These are phyloP conservation scores for Fabriciana adippe DNA, from an alignment of 2,888 invertebrate genomes.

Conservation along the genomic window DNA sequence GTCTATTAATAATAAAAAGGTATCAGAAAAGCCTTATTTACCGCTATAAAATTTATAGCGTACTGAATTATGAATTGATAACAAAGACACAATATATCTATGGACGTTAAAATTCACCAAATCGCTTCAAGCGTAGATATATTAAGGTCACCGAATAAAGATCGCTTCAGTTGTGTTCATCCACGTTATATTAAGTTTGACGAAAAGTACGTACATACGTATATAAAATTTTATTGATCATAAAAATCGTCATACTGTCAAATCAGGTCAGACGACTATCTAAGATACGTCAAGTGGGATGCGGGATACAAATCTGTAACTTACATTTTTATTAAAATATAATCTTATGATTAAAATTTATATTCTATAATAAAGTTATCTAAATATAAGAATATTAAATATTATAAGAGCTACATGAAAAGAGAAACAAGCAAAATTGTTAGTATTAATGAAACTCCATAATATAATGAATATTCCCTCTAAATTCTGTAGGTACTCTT, in stretches of 20 bases:
- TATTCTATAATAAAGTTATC: constrained; percentile 29
- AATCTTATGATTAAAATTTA: not conserved
- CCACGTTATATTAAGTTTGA: constrained; percentile 34
- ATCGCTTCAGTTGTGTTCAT: not conserved
- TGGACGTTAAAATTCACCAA: not conserved
- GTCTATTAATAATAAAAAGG: too few relatives aligned
- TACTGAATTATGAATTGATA: not conserved
- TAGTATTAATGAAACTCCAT: too few relatives aligned
- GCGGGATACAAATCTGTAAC: constrained; percentile 43
- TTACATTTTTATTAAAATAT: constrained; percentile 33
- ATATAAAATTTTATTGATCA: constrained; percentile 53
- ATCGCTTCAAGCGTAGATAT: not conserved
- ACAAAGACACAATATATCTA: not conserved
- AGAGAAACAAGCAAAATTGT: too few relatives aligned
- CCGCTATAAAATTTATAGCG: not conserved
- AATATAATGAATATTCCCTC: too few relatives aligned
- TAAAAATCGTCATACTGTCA: constrained; percentile 54
- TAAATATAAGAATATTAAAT: constrained; percentile 30
- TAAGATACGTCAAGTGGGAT: constrained; percentile 44
- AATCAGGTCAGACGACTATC: constrained; percentile 51
- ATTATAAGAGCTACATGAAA: not conserved
- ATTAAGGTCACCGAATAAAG: constrained; percentile 6
- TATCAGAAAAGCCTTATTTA: not conserved
- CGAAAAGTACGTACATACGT: constrained; percentile 43
- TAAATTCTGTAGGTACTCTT: too few relatives aligned